Percentiles rank a stretch among this genome's conserved stretches.
These are phyloP conservation scores for Parascotia fuliginaria DNA, from an alignment of 2,888 invertebrate species.

Conservation along the genomic window DNA sequence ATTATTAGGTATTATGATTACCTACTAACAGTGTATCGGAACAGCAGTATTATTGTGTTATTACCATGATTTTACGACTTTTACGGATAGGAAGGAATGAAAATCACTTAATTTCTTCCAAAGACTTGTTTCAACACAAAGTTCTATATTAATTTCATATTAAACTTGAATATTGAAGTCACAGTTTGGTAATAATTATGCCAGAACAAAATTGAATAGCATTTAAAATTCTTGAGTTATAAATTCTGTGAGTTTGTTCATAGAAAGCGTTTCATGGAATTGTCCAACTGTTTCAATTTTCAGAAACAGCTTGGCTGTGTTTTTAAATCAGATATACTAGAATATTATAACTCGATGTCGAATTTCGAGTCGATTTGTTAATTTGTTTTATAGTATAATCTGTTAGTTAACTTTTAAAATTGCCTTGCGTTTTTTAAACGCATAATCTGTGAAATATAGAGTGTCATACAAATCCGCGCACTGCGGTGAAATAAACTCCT, in stretches of 20 bases:
- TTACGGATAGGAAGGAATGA: background rate
- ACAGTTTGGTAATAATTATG: conserved; percentile 8
- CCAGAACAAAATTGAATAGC: conserved; percentile 6
- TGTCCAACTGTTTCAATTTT: conserved; percentile 3
- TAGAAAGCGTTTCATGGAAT: conserved; percentile 8
- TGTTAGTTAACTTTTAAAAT: too few species aligned
- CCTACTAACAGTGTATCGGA: conserved; percentile 40
- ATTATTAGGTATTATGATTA: conserved; percentile 50
- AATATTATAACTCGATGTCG: too few species aligned
- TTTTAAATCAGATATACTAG: too few species aligned
- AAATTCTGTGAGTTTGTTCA: conserved; percentile 3
- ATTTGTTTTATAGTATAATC: too few species aligned
- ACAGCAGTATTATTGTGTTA: conserved; percentile 41
- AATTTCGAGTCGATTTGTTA: too few species aligned
- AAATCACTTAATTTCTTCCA: conserved; percentile 6
- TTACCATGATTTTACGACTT: conserved; percentile 38
- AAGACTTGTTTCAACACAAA: background rate
- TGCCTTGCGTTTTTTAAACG: too few species aligned
- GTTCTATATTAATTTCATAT: conserved; percentile 5
- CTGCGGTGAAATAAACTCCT: too few species aligned
- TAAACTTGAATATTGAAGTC: conserved; percentile 6
- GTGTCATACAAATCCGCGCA: too few species aligned
- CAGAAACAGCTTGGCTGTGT: background rate
- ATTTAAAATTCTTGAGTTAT: conserved; percentile 5
- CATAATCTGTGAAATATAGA: too few species aligned